Evolutionary conservation across 2,797 vertebrate genomes (phyloP), one percentile per base, ranked within the genome.

Genomic region (Sylvia borin): DNA sequence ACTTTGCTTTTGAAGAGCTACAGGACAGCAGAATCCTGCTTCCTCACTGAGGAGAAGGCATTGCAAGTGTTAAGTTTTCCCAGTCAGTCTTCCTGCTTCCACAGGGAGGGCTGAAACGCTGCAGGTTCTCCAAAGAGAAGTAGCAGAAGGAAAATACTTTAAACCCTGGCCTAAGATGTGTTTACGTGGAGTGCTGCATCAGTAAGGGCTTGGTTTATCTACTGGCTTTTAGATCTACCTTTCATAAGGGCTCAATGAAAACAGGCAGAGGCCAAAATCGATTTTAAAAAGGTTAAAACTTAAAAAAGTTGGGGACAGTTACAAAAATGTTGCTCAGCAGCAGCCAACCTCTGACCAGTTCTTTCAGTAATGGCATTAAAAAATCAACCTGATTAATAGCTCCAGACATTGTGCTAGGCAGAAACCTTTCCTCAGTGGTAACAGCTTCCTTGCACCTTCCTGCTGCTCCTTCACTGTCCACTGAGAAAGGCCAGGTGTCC

Each of bases 401-500:
- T 96, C 95, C 90, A 91, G 87, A 86, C 80, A 89, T 65, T 83
- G 95, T 91, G 84, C 71, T 75, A 62, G 87, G 92, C 85, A 93
- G 90, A 82, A 93, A 88, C 93, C 58, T 76, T 92, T 88, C 50
- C 92, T 90, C 92, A 92, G 88, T 68, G 88, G 62, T 65, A 97
- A 94, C 27, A 92, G 31, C 90, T 94, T 95, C 91, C 89, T 74
- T 72, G 85, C 55, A 34, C 70, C 77, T 91, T 94, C 60, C 1
- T 78, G 60, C 64, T 77, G 84, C 75, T 95, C 96, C 85, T 67
- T 98, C 97, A 99, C 97, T 99, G 99, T 96, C 99, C 99, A 82
- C 99, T 99, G 97, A 99, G 98, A 98, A 99, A 99, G 86, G 99
- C 99, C 92, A 99, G 98, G 85, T 99, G 99, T 95, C 99, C 99